These are phyloP conservation scores for Limonius californicus DNA, from an alignment of 1,140 invertebrate genomes.

Conservation along the genomic window DNA sequence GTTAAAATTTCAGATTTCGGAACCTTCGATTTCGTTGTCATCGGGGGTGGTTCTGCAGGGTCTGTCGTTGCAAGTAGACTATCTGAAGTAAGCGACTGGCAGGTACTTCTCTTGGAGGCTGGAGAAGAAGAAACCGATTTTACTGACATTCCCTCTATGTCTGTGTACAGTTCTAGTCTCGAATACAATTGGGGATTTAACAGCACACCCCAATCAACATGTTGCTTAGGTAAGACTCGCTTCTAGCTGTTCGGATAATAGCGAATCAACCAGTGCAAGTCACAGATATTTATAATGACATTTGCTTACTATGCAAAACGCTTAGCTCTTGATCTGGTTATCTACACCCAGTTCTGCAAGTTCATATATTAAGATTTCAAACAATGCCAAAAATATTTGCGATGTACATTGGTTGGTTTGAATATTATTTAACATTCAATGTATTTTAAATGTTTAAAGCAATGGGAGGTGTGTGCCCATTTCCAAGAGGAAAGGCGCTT, in stretches of 20 bases:
- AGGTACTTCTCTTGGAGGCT: neutral
- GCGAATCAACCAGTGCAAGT: too few relatives aligned
- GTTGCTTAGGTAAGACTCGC: slow-evolving; percentile 9
- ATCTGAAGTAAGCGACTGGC: slow-evolving; percentile 54
- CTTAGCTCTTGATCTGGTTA: too few relatives aligned
- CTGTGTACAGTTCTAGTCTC: neutral
- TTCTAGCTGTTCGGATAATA: too few relatives aligned
- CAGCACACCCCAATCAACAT: neutral
- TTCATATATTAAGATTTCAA: too few relatives aligned
- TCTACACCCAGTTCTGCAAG: too few relatives aligned
- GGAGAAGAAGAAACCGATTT: neutral
- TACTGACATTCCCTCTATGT: slow-evolving; percentile 1
- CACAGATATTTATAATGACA: too few relatives aligned
- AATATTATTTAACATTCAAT: too few relatives aligned
- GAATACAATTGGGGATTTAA: slow-evolving; percentile 12
- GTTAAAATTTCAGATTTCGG: slow-evolving; percentile 32
- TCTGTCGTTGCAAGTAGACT: slow-evolving; percentile 85
- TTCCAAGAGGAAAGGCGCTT: slow-evolving; percentile 49
- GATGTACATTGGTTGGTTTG: too few relatives aligned
- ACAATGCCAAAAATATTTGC: too few relatives aligned
- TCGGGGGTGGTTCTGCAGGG: slow-evolving; percentile 89
- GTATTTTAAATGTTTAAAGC: too few relatives aligned
- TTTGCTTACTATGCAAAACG: too few relatives aligned
- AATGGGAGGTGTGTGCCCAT: slow-evolving; percentile 18
- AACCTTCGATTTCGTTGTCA: slow-evolving; percentile 73